Evolutionary conservation across 2,888 invertebrate species (phyloP).

Genomic region (Pseudococcus viburni): DNA sequence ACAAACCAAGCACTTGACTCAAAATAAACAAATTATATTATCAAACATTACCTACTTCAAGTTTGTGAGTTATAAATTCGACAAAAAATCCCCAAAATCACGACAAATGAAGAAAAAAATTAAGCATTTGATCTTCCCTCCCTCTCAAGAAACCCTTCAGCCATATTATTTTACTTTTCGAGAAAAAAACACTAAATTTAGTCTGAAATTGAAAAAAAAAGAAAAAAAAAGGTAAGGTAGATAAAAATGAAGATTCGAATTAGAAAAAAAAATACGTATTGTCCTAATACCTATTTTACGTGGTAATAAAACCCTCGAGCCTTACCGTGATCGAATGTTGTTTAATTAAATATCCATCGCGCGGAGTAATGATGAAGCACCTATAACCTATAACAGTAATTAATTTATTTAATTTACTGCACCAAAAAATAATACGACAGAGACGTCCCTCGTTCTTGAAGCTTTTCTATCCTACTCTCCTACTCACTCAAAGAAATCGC

Average conservation of each 20-base stretch:
- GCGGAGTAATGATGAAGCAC: constrained; percentile 65
- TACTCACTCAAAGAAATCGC: constrained; percentile 2
- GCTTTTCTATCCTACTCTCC: constrained; percentile 29
- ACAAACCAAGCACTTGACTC: too few relatives aligned
- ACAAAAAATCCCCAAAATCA: too few relatives aligned
- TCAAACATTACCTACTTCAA: too few relatives aligned
- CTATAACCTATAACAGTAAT: constrained; percentile 67
- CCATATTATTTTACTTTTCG: not conserved
- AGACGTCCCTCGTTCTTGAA: constrained; percentile 60
- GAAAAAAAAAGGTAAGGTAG: not conserved
- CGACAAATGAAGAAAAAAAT: too few relatives aligned
- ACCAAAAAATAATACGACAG: constrained; percentile 50
- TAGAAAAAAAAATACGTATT: constrained; percentile 47
- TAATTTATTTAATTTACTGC: constrained; percentile 61
- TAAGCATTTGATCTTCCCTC: too few relatives aligned
- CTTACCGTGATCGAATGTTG: constrained; percentile 63
- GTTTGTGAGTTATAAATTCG: too few relatives aligned
- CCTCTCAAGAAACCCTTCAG: too few relatives aligned
- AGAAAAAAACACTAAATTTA: not conserved
- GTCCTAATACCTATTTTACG: not conserved
- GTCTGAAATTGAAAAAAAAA: not conserved
- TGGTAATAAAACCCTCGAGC: constrained; percentile 64
- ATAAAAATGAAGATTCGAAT: not conserved
- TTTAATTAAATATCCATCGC: constrained; percentile 59
- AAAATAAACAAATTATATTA: too few relatives aligned